Evolutionary conservation across 2,113 vertebrate genomes (phyloP).

Genomic region (Gnathonemus longibarbis): DNA sequence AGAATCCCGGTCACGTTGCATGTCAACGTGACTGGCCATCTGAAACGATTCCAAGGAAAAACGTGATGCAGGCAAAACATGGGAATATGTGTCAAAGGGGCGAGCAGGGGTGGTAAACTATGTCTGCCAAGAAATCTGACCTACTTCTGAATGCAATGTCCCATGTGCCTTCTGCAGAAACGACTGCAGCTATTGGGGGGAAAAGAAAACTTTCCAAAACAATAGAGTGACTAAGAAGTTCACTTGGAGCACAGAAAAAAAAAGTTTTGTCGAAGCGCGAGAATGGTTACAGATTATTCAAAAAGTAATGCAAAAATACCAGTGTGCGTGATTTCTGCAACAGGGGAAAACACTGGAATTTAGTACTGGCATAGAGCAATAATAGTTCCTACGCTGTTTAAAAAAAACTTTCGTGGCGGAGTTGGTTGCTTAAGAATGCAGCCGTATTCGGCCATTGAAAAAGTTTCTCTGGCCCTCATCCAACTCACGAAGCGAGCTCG

Average conservation of each 20-base stretch:
- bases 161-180: neutral
- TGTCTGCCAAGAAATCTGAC: conserved; percentile 50
- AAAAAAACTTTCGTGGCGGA: neutral
- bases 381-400: neutral
- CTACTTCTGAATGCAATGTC: conserved; percentile 39
- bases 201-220: neutral
- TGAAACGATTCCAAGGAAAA: conserved; percentile 36
- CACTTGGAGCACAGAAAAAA: neutral
- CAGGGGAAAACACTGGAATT: neutral
- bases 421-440: conserved; percentile 1
- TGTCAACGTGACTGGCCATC: conserved; percentile 52
- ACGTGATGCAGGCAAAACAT: conserved; percentile 45
- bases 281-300: conserved; percentile 24
- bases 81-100: conserved; percentile 57
- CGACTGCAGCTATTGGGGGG: neutral
- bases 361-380: neutral
- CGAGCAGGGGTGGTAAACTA: conserved; percentile 38
- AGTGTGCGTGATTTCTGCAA: neutral
- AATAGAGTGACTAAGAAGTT: conserved; percentile 4
- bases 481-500: conserved; percentile 29
- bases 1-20: conserved; percentile 48
- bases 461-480: conserved; percentile 18
- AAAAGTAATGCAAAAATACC: neutral
- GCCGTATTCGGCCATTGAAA: conserved; percentile 14
- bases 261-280: neutral